Conservation (phyloP, 2,888 invertebrate genomes). For the Diogma glabrata region DNA sequence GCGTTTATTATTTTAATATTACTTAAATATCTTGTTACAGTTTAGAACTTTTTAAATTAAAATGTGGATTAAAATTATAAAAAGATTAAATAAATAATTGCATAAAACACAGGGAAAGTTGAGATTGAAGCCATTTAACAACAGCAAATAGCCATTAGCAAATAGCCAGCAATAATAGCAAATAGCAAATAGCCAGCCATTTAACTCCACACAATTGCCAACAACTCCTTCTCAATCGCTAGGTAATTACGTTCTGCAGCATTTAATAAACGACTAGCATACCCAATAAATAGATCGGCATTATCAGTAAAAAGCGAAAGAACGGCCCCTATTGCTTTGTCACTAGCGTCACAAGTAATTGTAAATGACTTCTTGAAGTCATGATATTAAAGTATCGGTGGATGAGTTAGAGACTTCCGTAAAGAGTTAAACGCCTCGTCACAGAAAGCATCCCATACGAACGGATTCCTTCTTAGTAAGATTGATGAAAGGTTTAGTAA, state of each 20-base stretch:
- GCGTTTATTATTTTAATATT: too few relatives aligned
- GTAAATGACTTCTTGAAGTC: constrained; percentile 25
- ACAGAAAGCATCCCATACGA: constrained; percentile 18
- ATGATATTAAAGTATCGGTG: constrained; percentile 28
- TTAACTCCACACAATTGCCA: not conserved
- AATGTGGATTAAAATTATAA: too few relatives aligned
- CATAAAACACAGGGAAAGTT: too few relatives aligned
- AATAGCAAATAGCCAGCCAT: too few relatives aligned
- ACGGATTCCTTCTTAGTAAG: constrained; percentile 17
- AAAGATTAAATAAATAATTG: too few relatives aligned
- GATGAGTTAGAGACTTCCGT: constrained; percentile 1
- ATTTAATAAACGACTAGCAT: not conserved
- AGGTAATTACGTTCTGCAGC: not conserved
- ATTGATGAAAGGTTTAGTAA: constrained; percentile 21
- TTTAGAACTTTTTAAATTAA: too few relatives aligned
- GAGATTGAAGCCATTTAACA: too few relatives aligned
- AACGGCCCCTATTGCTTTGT: constrained; percentile 22
- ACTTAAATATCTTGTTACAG: too few relatives aligned
- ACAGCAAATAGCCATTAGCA: too few relatives aligned
- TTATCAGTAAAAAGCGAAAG: constrained; percentile 19
- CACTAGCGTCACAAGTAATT: constrained; percentile 25
- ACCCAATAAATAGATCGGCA: not conserved
- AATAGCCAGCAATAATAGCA: too few relatives aligned
- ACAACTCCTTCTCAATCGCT: constrained; percentile 1
- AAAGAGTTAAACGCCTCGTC: constrained; percentile 2